phyloP scores from a whole-genome alignment of 2,888 invertebrate species.

The Sphaerophoria rueppellii region DNA sequence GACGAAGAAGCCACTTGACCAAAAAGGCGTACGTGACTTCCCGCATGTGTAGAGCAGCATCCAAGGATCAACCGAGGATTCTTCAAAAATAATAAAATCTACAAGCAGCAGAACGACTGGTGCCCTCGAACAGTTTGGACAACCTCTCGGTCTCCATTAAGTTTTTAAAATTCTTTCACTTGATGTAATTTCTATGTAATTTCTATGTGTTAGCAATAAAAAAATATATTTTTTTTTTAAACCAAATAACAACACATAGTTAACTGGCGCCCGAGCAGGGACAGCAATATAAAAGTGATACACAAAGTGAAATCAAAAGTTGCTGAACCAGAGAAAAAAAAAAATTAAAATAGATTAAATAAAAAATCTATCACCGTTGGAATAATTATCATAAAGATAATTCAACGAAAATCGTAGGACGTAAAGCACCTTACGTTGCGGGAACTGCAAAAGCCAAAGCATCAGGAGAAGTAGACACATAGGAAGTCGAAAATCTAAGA shows the following conservation, averaged over 20 bases:
- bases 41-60: too few species aligned
- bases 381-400: not conserved
- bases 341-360: not conserved
- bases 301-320: slow-evolving; percentile 10
- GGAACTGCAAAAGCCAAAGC: slow-evolving; percentile 7
- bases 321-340: slow-evolving; percentile 12
- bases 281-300: not conserved
- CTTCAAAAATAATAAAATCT: too few species aligned
- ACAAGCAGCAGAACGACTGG: too few species aligned
- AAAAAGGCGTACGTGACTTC: too few species aligned
- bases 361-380: slow-evolving; percentile 6
- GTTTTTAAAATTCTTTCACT: too few species aligned
- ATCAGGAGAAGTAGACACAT: not conserved
- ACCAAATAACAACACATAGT: not conserved
- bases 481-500: not conserved
- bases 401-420: slow-evolving; percentile 1
- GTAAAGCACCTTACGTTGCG: not conserved
- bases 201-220: too few species aligned
- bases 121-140: too few species aligned
- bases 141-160: too few species aligned
- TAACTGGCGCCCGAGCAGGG: not conserved
- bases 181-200: too few species aligned
- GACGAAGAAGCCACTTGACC: too few species aligned
- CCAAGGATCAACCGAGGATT: too few species aligned
- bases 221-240: not conserved